Evolutionary conservation across 2,888 invertebrate species (phyloP).

Genomic region (Eristalis pertinax): DNA sequence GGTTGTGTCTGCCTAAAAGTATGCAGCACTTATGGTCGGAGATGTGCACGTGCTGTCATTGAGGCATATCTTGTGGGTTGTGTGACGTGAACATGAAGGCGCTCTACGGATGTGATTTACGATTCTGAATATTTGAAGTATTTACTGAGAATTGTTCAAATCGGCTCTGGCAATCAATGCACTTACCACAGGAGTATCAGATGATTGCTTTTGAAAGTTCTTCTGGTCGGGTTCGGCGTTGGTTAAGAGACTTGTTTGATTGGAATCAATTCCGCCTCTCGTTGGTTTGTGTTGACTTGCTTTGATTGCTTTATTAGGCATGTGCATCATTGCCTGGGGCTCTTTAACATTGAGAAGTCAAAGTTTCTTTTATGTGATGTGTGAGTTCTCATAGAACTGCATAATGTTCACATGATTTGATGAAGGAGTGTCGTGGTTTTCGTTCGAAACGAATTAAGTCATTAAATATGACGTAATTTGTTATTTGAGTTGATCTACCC

Average conservation of each 20-base stretch:
- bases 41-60: rapidly evolving
- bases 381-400: no score
- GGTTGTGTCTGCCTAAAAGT: not conserved
- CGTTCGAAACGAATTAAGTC: no score
- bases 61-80: conserved; percentile 28
- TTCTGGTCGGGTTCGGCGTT: not conserved
- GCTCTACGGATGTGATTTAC: not conserved
- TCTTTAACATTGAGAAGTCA: no score
- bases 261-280: not conserved
- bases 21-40: conserved; percentile 1
- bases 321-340: not conserved
- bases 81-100: not conserved
- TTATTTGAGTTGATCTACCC: no score
- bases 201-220: not conserved
- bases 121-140: not conserved
- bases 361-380: no score
- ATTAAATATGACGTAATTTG: no score
- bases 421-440: no score
- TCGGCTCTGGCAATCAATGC: not conserved
- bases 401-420: no score
- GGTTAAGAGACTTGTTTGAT: not conserved
- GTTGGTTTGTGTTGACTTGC: not conserved
- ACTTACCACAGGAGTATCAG: not conserved
- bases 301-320: not conserved
- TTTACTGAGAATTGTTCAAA: not conserved